These are phyloP conservation scores for Nematolebias whitei DNA, from an alignment of 2,113 vertebrate genomes.

Conservation along the genomic window DNA sequence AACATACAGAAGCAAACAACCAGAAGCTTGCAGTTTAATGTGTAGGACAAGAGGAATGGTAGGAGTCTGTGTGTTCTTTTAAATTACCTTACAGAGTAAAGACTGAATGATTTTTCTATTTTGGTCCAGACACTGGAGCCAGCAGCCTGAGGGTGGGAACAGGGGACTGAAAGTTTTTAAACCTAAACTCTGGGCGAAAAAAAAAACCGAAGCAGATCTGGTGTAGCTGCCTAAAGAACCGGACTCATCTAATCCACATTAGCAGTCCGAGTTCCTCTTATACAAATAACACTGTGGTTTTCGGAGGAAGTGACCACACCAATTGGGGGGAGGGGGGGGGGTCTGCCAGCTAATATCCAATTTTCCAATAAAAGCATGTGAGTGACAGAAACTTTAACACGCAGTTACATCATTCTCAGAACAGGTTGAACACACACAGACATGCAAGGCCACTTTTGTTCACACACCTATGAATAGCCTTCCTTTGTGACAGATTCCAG, in stretches of 20 bases:
- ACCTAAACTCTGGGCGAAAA: background rate
- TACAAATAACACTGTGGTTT: background rate
- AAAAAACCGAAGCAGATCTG: background rate
- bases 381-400: background rate
- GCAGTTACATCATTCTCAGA: background rate
- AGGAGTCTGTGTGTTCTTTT: background rate
- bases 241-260: too few species aligned
- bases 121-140: background rate
- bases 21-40: background rate
- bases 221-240: background rate
- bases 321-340: too few species aligned
- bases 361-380: conserved; percentile 5
- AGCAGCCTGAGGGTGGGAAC: conserved; percentile 1
- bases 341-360: background rate
- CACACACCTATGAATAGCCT: background rate
- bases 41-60: background rate
- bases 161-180: background rate
- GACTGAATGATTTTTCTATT: conserved; percentile 14
- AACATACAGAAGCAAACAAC: background rate
- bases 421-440: background rate
- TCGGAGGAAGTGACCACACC: background rate
- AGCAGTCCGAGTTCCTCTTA: background rate
- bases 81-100: background rate
- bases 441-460: background rate
- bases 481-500: too few species aligned